Percentiles rank a stretch among this genome's conserved stretches.
Conservation (phyloP, 30 jellyfish, hydroid and myxozoan species). For the Hydractinia echinata region DNA sequence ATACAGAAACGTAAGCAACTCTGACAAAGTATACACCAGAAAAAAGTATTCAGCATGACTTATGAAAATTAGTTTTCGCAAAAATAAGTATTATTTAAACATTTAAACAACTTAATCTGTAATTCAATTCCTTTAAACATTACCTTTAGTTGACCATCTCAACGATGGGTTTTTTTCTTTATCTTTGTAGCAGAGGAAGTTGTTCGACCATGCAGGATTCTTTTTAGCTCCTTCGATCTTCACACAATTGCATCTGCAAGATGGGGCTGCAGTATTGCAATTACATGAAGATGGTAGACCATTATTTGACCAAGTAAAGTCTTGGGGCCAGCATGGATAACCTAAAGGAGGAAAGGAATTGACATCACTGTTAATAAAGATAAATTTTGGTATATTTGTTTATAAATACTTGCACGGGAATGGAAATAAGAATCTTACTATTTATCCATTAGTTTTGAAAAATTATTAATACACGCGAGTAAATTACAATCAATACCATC, state of each 20-base stretch:
- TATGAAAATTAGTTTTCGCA: background rate
- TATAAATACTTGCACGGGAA: background rate
- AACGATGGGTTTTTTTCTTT: conserved; percentile 45
- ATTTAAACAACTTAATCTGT: background rate
- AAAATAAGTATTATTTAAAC: background rate
- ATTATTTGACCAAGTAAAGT: conserved; percentile 53
- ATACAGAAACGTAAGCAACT: too few species aligned
- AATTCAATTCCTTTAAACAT: background rate
- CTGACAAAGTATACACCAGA: too few species aligned
- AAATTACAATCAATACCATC: too few species aligned
- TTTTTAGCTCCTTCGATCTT: conserved; percentile 36
- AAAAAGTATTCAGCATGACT: background rate
- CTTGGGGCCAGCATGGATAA: conserved; percentile 69
- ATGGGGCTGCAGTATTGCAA: conserved; percentile 29
- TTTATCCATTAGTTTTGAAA: too few species aligned
- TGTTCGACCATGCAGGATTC: conserved; percentile 59
- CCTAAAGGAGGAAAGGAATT: conserved; percentile 21
- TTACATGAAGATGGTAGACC: conserved; percentile 59
- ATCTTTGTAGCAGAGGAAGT: conserved; percentile 54
- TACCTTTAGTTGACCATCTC: conserved; percentile 69
- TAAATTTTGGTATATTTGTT: background rate
- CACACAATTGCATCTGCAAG: conserved; percentile 47
- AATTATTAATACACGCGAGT: too few species aligned
- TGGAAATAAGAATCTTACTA: background rate
- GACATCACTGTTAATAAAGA: background rate